Base-by-base conservation (phyloP, 2,113 vertebrate species). In the Gallinago jamesoni region DNA sequence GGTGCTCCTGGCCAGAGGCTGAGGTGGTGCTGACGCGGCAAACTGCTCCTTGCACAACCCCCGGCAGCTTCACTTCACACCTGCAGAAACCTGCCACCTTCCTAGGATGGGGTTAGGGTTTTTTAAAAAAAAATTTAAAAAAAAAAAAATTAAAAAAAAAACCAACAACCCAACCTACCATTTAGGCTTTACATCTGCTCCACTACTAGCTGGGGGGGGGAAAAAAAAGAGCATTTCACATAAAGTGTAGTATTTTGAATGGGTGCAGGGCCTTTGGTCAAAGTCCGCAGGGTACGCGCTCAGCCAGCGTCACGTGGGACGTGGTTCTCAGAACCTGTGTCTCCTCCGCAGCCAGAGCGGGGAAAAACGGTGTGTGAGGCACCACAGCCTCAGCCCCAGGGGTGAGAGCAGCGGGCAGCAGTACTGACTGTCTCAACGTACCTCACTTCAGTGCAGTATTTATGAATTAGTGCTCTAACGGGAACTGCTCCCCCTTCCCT, bases 11-110 rank as follows among this genome's bases (percentile, higher is more conserved):
- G 84, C 6, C 35, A 92, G 89, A 50, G 55, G 89, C 93, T 57
- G 90, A 85, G 94, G 79, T 48, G 95, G 69, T 81, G 90, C 96
- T 89, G 91, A 96, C n/a, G 15, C 91, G 77, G 85, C 93, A 84
- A 93, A 77, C 73, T 9, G 53, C 66, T 7, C 62, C 12, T 96
- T 96, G 93, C 96, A 95, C 95, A 96, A 97, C 60, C 67, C 55
- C 12, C 45, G 1, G 60, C 57, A 89, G 50, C 66, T 60, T 45
- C 21, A 10, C 83, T 84, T 92, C 80, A 73, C 73, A 93, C 95
- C 7, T 95, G 94, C 81, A 91, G 70, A 93, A 91, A 90, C 87
- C 91, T 93, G 93, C 91, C 82, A 91, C 77, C 84, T 84, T 85
- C 62, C 75, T 8, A 41, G 66, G 69, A 22, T 31, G 60, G 33